Base-by-base conservation (phyloP, 2,797 vertebrate genomes). In the Pantherophis alleghaniensis region DNA sequence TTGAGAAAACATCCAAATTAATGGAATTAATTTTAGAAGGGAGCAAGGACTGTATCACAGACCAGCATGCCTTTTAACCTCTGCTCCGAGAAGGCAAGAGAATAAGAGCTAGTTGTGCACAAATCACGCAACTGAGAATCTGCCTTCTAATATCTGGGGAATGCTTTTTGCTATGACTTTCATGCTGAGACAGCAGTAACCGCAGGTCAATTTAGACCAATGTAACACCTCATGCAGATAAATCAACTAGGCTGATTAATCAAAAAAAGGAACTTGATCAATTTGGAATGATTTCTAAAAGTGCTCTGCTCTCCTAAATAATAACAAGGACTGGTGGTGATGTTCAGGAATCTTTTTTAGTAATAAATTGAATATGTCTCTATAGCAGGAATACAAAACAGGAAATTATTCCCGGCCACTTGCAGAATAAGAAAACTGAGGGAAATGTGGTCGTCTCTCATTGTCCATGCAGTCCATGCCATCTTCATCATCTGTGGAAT, bases 381-480 rank as follows among this genome's bases (percentile, higher is more conserved):
- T 96, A 98, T 97, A 97, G 97, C 94, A 97, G 98, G 96, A 96
- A 96, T 97, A 95, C 93, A 97, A 95, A 93, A 96, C 86, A 92
- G 95, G 88, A 66, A 94, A 96, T 98, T 98, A 99, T 98, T 99
- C 99, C 95, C 99, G 98, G 94, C 99, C 99, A 79, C 99, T 99
- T 96, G 99, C 99, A 4, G 99, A 99, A 98, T 99, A 99, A 96
- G 99, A 99, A 97, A 99, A 99, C 95, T 99, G 99, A 59, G 99
- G 99, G 97, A 99, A 99, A 97, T 99, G 99, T 0, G 99, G 99
- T 95, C 99, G 97, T 96, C 99, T 98, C 97, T 99, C 99, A 88
- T 98, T 99, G 97, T 99, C 99, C 98, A 98, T 96, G 98, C 98
- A 98, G 97, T 99, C 99, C 99, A 99, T 99, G 92, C 99, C 99